phyloP scores from a whole-genome alignment of 2,113 vertebrate genomes.

The Rhegmatorhina hoffmannsi region DNA sequence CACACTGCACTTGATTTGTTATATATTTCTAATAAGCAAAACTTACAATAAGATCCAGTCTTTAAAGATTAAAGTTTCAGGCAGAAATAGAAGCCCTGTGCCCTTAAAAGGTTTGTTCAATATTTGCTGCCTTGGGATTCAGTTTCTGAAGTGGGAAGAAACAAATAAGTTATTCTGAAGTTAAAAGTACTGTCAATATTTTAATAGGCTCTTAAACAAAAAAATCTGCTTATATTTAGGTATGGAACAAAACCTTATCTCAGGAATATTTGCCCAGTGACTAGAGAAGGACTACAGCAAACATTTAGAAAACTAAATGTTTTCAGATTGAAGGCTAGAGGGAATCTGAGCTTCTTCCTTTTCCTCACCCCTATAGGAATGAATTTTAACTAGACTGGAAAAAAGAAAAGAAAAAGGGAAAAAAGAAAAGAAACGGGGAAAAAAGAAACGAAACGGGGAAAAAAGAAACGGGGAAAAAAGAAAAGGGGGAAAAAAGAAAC shows the following conservation, averaged over 20 bases:
- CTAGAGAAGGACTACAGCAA: not conserved
- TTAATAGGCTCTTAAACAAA: not conserved
- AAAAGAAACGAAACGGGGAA: no score
- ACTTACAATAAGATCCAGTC: not conserved
- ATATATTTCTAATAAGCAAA: not conserved
- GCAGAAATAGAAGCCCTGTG: not conserved
- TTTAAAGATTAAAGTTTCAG: not conserved
- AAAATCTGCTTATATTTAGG: not conserved
- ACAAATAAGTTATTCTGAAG: not conserved
- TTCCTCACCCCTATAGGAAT: not conserved
- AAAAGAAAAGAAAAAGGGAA: no score
- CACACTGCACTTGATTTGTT: rapidly evolving
- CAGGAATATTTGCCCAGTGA: not conserved
- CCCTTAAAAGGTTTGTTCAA: not conserved
- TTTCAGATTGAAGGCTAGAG: not conserved
- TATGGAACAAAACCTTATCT: not conserved
- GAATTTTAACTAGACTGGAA: not conserved
- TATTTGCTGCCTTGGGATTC: not conserved
- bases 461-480: no score
- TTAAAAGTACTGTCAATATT: not conserved
- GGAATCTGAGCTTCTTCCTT: not conserved
- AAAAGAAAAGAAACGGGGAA: no score
- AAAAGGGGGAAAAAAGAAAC: no score
- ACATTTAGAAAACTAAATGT: not conserved
- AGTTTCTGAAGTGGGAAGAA: not conserved